Conservation (phyloP, 1,140 invertebrate genomes). For the Ctenoplectra terminalis region DNA sequence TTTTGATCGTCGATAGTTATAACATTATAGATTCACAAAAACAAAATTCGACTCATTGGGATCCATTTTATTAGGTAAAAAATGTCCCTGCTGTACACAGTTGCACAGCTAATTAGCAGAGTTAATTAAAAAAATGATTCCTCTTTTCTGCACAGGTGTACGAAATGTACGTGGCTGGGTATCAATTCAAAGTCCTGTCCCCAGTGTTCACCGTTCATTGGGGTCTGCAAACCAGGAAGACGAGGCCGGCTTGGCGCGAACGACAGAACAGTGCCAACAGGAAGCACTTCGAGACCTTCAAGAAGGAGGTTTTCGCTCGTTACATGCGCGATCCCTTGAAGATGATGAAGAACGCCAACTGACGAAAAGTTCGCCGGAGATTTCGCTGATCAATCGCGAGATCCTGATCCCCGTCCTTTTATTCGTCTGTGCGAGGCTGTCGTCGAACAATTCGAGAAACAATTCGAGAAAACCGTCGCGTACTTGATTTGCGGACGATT, state of each 20-base stretch:
- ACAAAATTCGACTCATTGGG: no score
- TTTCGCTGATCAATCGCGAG: slow-evolving; percentile 30
- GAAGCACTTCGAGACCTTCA: slow-evolving; percentile 92
- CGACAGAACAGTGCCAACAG: slow-evolving; percentile 92
- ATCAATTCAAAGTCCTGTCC: slow-evolving; percentile 93
- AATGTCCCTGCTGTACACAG: no score
- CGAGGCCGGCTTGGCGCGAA: slow-evolving; percentile 91
- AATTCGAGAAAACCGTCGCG: neutral
- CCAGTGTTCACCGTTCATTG: slow-evolving; percentile 96
- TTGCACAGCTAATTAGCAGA: no score
- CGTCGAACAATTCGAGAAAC: neutral
- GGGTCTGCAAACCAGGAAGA: slow-evolving; percentile 91
- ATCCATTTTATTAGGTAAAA: no score
- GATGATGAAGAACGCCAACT: slow-evolving; percentile 82
- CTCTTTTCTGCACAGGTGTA: slow-evolving; percentile 88
- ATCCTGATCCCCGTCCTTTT: slow-evolving; percentile 40
- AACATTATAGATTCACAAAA: no score
- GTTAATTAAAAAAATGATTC: neutral
- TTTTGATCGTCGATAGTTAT: no score
- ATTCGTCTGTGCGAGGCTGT: slow-evolving; percentile 6
- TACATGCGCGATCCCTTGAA: slow-evolving; percentile 88
- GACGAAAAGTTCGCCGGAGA: slow-evolving; percentile 54
- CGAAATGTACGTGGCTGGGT: slow-evolving; percentile 96
- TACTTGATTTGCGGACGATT: neutral
- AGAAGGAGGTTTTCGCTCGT: slow-evolving; percentile 91